Percentiles rank a stretch among this genome's conserved stretches.
Evolutionary conservation across 2,888 invertebrate genomes (phyloP).

Genomic region (Pollenia angustigena): DNA sequence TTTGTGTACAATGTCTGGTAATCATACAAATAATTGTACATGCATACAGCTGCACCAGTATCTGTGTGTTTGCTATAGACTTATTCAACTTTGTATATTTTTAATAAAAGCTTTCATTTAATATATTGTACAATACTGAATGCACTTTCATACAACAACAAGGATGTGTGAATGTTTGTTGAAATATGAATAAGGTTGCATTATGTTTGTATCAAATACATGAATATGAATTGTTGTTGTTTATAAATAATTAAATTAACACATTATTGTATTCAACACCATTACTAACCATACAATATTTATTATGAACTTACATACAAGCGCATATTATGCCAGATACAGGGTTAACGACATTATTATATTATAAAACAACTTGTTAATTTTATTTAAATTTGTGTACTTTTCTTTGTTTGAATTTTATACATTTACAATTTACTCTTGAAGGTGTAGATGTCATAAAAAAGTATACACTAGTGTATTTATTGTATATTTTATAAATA

Average conservation of each 20-base stretch:
- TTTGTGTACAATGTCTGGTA: background rate
- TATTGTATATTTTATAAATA: conserved; percentile 32
- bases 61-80: no score
- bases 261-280: conserved; percentile 57
- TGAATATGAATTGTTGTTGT: conserved; percentile 56
- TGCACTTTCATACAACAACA: no score
- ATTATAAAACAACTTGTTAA: conserved; percentile 43
- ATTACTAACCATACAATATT: conserved; percentile 18
- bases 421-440: background rate
- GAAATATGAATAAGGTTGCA: conserved; percentile 27
- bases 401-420: conserved; percentile 20
- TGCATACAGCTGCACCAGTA: no score
- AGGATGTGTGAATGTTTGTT: background rate
- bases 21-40: background rate
- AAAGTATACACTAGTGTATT: background rate
- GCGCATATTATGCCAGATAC: background rate
- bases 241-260: conserved; percentile 68
- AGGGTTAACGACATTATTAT: conserved; percentile 49
- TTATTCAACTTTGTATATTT: background rate
- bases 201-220: conserved; percentile 37
- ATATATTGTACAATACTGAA: background rate
- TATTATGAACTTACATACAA: background rate
- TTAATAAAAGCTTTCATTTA: conserved; percentile 16
- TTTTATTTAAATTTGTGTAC: conserved; percentile 31
- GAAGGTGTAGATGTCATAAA: background rate